phyloP scores from a whole-genome alignment of 2,797 vertebrate genomes.

The Acipenser transmontanus region DNA sequence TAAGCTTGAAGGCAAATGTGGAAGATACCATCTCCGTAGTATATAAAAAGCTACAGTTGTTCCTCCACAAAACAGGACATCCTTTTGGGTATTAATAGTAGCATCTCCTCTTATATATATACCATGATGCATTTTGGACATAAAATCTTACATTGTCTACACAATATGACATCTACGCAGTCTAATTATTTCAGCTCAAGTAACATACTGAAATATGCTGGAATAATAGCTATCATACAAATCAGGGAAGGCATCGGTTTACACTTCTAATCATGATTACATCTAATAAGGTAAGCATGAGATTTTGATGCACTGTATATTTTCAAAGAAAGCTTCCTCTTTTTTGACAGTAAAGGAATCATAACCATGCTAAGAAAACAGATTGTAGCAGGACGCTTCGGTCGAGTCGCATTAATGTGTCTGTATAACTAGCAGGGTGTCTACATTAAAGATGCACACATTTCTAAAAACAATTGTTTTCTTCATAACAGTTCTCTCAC shows the following conservation, averaged over 20 bases:
- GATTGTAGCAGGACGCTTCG: neutral
- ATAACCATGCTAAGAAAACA: neutral
- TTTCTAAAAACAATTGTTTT: conserved; percentile 16
- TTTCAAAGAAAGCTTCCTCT: neutral
- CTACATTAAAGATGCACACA: neutral
- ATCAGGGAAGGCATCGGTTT: conserved; percentile 2
- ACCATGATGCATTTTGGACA: neutral
- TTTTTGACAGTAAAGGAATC: neutral
- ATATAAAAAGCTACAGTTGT: conserved; percentile 25
- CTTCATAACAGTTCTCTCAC: conserved; percentile 46
- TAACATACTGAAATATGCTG: neutral
- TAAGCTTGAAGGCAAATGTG: conserved; percentile 27
- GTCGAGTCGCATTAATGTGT: neutral
- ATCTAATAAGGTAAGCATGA: neutral
- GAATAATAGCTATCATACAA: neutral
- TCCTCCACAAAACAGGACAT: conserved; percentile 1
- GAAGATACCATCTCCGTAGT: conserved; percentile 28
- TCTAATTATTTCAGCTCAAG: neutral
- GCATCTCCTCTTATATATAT: neutral
- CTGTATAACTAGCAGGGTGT: neutral
- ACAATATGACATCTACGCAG: too few relatives aligned
- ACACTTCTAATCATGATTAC: conserved; percentile 1
- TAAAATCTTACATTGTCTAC: neutral
- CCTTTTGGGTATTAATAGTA: too few relatives aligned
- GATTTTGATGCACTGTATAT: neutral